Conservation (phyloP, 1,140 invertebrate species). For the Octopus sinensis region DNA sequence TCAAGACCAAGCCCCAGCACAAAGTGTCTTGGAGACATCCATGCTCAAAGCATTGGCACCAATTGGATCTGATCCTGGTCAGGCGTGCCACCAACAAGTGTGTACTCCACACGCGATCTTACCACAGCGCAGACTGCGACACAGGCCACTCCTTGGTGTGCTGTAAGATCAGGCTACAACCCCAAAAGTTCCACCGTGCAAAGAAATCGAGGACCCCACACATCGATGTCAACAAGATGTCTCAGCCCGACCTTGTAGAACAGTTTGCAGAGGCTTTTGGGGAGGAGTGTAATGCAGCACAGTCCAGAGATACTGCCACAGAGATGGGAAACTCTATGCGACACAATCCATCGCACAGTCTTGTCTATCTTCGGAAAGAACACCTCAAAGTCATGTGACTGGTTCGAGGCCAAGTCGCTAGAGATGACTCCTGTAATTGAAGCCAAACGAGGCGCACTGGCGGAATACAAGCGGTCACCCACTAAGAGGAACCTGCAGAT, state of each 20-base stretch:
- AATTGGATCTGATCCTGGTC: background rate
- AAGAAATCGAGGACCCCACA: slow-evolving; percentile 14
- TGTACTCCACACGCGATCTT: slow-evolving; percentile 19
- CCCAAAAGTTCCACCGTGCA: slow-evolving; percentile 21
- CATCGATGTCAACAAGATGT: slow-evolving; percentile 18
- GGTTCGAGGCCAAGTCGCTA: too few relatives aligned
- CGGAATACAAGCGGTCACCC: too few relatives aligned
- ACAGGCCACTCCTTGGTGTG: slow-evolving; percentile 25
- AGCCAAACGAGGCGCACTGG: too few relatives aligned
- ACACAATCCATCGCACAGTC: too few relatives aligned
- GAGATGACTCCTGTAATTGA: too few relatives aligned
- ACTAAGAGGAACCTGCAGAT: too few relatives aligned
- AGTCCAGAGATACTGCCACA: too few relatives aligned
- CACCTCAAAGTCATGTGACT: too few relatives aligned
- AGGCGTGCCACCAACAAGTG: background rate
- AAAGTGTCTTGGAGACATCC: slow-evolving; percentile 34
- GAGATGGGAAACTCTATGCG: too few relatives aligned
- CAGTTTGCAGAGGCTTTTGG: too few relatives aligned
- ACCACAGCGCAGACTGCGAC: slow-evolving; percentile 31
- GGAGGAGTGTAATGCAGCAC: too few relatives aligned
- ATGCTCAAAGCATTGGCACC: slow-evolving; percentile 28
- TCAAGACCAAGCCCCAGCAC: slow-evolving; percentile 21
- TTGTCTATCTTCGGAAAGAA: too few relatives aligned
- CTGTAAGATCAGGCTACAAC: slow-evolving; percentile 18
- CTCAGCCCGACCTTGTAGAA: background rate